Evolutionary conservation across 2,113 vertebrate genomes (phyloP), one percentile per base, ranked within the genome.

Genomic region (Phrynosoma platyrhinos): DNA sequence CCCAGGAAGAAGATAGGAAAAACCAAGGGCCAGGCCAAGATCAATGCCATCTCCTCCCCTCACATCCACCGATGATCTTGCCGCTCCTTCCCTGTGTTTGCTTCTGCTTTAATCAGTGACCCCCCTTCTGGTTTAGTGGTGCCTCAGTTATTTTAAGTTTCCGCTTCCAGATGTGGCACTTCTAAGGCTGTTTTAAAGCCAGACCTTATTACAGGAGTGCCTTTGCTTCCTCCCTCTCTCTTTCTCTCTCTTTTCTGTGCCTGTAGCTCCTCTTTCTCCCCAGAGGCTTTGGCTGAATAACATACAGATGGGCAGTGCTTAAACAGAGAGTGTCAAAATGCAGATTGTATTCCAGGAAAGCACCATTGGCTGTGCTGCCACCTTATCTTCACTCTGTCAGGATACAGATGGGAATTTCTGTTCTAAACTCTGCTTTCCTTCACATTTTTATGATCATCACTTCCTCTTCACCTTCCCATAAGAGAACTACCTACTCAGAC

Each of bases 21-120:
- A 87, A 91, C 1, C 0, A 90, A 68, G 89, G 94, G 62, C 96
- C 95, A 94, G 91, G 90, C 93, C 78, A 92, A 93, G 93, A 92
- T 92, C 94, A 91, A 85, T 91, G 96, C 96, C 97, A 97, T 97
- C 90, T 93, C 95, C 94, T 93, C 84, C 69, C 89, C 93, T 89
- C 93, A 94, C 96, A 92, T 94, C 94, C 95, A 94, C 87, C 92
- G 74, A 89, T 91, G 93, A 84, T 95, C 92, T 91, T 91, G 82
- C 89, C 68, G 88, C 85, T 89, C 84, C 93, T 87, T 87, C 30
- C 82, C 94, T 79, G 93, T 90, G 79, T 84, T 90, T 94, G 88
- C 94, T 93, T 93, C 92, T 92, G 72, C 88, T 94, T 88, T 91
- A 92, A 90, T 91, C 53, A 92, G 93, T 89, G 90, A 47, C 83